Base-by-base conservation (phyloP, 2,888 invertebrate species). In the Oasisia sp. region DNA sequence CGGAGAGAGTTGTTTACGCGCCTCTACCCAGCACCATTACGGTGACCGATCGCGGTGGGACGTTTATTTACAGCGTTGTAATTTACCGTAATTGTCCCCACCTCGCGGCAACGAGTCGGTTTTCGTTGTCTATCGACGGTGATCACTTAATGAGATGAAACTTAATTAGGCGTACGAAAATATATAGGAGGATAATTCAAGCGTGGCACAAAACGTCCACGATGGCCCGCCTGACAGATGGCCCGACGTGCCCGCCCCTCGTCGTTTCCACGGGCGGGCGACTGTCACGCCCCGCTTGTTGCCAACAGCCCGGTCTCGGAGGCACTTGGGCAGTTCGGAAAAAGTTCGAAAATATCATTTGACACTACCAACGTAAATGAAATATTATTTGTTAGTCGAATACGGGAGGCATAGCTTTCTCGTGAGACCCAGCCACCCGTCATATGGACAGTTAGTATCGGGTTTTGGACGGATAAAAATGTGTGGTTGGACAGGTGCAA, bases 31-130 rank as follows among this genome's bases (percentile, higher is more conserved):
- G 74, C 74, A 74, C 74, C 74, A 74, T 74, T 74, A 74, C 74
- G 27, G n/a, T 74, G 74, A 74, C 7, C 74, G 74, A 74, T 74
- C 27, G 74, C n/a, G 74, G 19, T 19, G 74, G 7, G 74, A 19
- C 74, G 74, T n/a, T 74, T 74, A 74, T 74, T 74, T 74, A 74
- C 74, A 74, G 74, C 74, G 74, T 74, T 74, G 74, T 74, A 74
- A 74, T 74, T 74, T 74, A 74, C 19, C 74, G 74, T 74, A 74
- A 74, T 74, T 74, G 74, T 74, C 27, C 74, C 74, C 2, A 27
- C 74, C 74, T 74, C 74, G 74, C 19, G 74, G 74, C 74, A 27
- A 74, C 74, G 74, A 74, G 19, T 74, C 74, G 74, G 5, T 74
- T 74, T 74, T 74, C 74, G 74, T 74, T 74, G 74, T 74, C 74